Percentiles rank a stretch among this genome's conserved stretches.
Evolutionary conservation across 1,140 invertebrate species (phyloP).

Genomic region (Phymastichus coffea): DNA sequence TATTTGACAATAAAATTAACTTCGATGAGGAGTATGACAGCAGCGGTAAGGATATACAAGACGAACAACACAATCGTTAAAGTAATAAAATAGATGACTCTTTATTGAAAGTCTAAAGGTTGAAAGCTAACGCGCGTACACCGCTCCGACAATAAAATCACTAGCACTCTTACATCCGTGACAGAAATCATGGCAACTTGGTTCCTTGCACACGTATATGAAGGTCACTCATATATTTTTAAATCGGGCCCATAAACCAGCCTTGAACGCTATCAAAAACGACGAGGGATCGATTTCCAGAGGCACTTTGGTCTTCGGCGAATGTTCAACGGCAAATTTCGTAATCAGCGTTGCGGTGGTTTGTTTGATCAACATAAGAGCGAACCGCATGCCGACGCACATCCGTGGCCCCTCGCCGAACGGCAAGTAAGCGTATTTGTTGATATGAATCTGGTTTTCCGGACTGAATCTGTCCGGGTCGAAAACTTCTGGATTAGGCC

Average conservation of each 20-base stretch:
- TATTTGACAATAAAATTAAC: no score
- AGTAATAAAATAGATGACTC: no score
- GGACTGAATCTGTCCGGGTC: conserved; percentile 67
- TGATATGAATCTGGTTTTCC: conserved; percentile 40
- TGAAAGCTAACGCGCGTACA: no score
- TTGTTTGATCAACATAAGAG: conserved; percentile 53
- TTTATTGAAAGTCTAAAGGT: no score
- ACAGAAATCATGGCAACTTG: no score
- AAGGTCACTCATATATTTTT: not conserved
- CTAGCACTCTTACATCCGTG: no score
- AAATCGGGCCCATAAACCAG: conserved; percentile 1
- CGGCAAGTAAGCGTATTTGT: conserved; percentile 56
- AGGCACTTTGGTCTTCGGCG: not conserved
- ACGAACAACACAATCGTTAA: no score
- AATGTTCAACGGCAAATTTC: not conserved
- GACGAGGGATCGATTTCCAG: conserved; percentile 26
- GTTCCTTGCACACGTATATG: no score
- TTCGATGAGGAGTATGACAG: no score
- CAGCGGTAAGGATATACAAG: no score
- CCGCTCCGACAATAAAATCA: no score
- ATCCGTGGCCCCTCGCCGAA: conserved; percentile 60
- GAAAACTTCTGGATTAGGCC: conserved; percentile 63
- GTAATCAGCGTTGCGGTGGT: not conserved
- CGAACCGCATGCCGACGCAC: conserved; percentile 60
- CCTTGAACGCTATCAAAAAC: not conserved